A percentile compares a stretch with the other conserved stretches of the same genome.
Conservation (phyloP, 2,797 vertebrate genomes). For the Vireo griseus region DNA sequence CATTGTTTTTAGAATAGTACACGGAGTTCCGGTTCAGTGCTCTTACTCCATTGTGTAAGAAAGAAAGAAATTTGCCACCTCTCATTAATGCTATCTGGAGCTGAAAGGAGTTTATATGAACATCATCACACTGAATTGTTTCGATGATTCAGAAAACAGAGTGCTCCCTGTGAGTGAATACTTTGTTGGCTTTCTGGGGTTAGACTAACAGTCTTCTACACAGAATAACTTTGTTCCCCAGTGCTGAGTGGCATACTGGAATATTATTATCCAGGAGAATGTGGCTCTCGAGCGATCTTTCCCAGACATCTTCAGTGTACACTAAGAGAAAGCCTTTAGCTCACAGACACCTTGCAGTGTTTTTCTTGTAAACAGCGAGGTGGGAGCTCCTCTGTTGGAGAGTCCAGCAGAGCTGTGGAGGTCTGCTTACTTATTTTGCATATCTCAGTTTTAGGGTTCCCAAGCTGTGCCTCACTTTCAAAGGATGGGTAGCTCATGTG, state of each 20-base stretch:
- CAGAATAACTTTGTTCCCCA: background rate
- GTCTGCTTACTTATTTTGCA: background rate
- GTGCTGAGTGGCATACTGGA: background rate
- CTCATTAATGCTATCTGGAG: background rate
- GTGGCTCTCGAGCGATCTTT: background rate
- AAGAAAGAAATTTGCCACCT: background rate
- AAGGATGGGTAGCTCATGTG: background rate
- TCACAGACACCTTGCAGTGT: background rate
- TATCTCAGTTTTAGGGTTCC: background rate
- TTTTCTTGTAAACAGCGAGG: background rate
- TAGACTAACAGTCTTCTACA: background rate
- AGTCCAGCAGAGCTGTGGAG: background rate
- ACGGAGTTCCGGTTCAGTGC: background rate
- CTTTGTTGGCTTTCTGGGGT: background rate
- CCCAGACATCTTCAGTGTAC: background rate
- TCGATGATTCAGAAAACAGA: background rate
- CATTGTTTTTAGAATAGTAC: fast-evolving
- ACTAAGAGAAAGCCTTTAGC: background rate
- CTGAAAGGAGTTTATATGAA: slow-evolving; percentile 42
- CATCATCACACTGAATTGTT: background rate
- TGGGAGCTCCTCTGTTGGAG: background rate
- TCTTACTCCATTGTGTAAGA: background rate
- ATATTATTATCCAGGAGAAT: background rate
- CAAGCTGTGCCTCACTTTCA: background rate
- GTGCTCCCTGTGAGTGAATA: background rate